Base-by-base conservation (phyloP, 2,113 vertebrate genomes). In the Podarcis cretensis region DNA sequence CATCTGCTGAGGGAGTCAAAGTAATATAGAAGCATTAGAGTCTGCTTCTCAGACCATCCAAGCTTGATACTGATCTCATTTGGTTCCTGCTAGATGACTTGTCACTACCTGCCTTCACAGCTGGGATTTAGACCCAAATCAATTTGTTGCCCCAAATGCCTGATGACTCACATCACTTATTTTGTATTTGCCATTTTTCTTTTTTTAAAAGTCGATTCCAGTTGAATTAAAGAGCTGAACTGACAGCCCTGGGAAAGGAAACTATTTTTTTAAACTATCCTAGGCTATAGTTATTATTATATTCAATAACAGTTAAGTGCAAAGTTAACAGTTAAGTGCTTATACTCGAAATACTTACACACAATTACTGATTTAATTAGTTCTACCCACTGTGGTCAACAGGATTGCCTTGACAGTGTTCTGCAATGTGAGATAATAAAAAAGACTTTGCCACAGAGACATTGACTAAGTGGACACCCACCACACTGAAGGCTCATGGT, bases 181-280 rank as follows among this genome's bases (percentile, higher is more conserved):
- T 88, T 59, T 23, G 3, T 86, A 84, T 12, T 63, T 63, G 71
- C 59, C 20, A 14, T 91, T 91, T 87, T 25, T 66, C 37, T 68
- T 25, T 66, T 30, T 68, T 7, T 83, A 88, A 87, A n/a, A 69
- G 43, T 0, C 32, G 87, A 84, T 23, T 85, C 32, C 54, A 12
- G 8, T 74, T 79, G 75, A 71, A 10, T 84, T 84, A 93, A 0
- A 0, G 3, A 37, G 91, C 63, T 0, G 0, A 91, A 87, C 6
- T 23, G 14, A 4, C 13, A 92, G 84, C 37, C 6, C 30, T 54
- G 30, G 59, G 82, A 90, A 92, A 92, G 37, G 18, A 92, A 87
- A 0, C 10, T 12, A 1, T 90, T 83, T 57, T 37, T 35, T 54
- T 2, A 54, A 54, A 5, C 1, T 59, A 14, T 4, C 83, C 18